Conservation (phyloP, 2,113 vertebrate species). For the Trogon melanurus region DNA sequence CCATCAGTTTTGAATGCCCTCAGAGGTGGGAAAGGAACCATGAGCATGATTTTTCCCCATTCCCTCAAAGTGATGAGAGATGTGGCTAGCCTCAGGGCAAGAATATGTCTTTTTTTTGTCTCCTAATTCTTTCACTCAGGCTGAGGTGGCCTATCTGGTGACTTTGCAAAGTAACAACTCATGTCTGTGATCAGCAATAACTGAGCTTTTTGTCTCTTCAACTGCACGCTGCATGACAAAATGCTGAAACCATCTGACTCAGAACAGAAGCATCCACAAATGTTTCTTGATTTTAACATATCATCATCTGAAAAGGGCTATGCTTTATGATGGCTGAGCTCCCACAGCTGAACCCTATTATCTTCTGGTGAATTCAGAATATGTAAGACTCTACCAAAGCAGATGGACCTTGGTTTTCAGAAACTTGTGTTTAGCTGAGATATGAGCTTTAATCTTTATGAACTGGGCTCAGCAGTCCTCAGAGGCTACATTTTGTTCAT, state of each 20-base stretch:
- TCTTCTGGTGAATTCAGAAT: not conserved
- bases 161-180: not conserved
- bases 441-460: not conserved
- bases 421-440: not conserved
- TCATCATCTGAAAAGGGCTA: not conserved
- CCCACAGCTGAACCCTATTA: not conserved
- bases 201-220: not conserved
- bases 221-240: fast-evolving
- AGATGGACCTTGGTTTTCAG: not conserved
- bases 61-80: not conserved
- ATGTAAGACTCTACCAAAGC: not conserved
- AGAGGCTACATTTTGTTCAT: not conserved
- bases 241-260: not conserved
- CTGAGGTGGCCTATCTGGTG: not conserved
- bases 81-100: not conserved
- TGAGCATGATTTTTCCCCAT: not conserved
- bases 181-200: not conserved
- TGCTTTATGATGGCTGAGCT: not conserved
- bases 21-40: not conserved
- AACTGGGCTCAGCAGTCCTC: not conserved
- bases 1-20: not conserved
- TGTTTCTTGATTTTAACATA: not conserved
- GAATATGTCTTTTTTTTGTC: not conserved
- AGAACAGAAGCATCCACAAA: not conserved
- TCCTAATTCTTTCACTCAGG: not conserved